phyloP scores from a whole-genome alignment of 2,888 invertebrate genomes.

The Drepana falcataria region DNA sequence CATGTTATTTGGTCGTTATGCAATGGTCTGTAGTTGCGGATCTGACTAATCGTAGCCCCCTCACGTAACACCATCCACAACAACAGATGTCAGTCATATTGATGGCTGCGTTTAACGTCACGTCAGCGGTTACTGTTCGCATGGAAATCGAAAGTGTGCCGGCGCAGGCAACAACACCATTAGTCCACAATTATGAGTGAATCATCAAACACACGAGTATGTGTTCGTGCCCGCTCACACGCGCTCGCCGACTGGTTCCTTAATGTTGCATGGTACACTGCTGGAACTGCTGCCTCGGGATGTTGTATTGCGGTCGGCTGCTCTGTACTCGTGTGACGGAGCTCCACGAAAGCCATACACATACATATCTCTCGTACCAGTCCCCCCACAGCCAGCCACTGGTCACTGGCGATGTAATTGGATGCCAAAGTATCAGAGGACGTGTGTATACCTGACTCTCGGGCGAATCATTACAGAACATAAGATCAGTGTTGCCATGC shows the following conservation, averaged over 20 bases:
- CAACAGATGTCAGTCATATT: neutral
- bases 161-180: neutral
- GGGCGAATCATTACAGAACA: no score
- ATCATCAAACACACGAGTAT: neutral
- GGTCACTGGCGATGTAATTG: no score
- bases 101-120: neutral
- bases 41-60: neutral
- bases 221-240: neutral
- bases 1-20: neutral
- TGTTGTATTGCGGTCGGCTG: no score
- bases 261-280: no score
- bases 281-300: no score
- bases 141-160: neutral
- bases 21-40: neutral
- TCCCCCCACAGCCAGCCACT: no score
- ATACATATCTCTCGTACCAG: no score
- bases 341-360: no score
- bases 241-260: neutral
- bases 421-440: no score
- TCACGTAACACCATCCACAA: neutral
- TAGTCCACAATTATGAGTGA: neutral
- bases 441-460: no score
- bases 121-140: neutral
- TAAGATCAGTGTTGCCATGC: no score
- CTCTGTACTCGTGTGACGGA: no score